Conservation (phyloP, 2,888 invertebrate genomes). For the Hyposoter didymator region DNA sequence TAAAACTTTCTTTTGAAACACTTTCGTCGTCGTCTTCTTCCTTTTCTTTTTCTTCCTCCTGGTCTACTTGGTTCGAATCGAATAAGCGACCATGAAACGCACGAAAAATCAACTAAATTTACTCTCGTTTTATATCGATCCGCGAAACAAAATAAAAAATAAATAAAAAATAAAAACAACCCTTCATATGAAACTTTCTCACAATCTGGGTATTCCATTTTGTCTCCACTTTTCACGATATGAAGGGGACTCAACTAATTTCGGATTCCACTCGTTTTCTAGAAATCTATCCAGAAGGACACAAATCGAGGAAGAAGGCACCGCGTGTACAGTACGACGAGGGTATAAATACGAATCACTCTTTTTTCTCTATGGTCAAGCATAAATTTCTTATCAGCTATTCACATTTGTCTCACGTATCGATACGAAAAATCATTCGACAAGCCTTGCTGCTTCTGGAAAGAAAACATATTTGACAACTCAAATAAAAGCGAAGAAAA, state of each 20-base stretch:
- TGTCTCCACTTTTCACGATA: slow-evolving; percentile 67
- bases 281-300: slow-evolving; percentile 3
- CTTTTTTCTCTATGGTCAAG: not conserved
- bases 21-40: slow-evolving; percentile 77
- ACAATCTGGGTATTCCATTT: slow-evolving; percentile 57
- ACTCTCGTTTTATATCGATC: slow-evolving; percentile 52
- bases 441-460: not conserved
- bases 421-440: slow-evolving; percentile 10
- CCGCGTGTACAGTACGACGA: slow-evolving; percentile 56
- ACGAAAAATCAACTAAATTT: slow-evolving; percentile 73
- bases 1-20: slow-evolving; percentile 83
- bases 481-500: not conserved
- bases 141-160: slow-evolving; percentile 31
- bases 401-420: slow-evolving; percentile 63
- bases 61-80: slow-evolving; percentile 43
- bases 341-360: slow-evolving; percentile 21
- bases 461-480: not conserved
- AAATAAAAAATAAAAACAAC: not conserved
- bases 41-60: slow-evolving; percentile 50
- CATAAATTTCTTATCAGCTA: slow-evolving; percentile 42
- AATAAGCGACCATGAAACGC: slow-evolving; percentile 80
- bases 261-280: slow-evolving; percentile 56
- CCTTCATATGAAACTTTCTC: slow-evolving; percentile 18
- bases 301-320: slow-evolving; percentile 1
- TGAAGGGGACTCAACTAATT: slow-evolving; percentile 43